Conservation (phyloP, 2,888 invertebrate genomes). For the Amaurobius ferox region DNA sequence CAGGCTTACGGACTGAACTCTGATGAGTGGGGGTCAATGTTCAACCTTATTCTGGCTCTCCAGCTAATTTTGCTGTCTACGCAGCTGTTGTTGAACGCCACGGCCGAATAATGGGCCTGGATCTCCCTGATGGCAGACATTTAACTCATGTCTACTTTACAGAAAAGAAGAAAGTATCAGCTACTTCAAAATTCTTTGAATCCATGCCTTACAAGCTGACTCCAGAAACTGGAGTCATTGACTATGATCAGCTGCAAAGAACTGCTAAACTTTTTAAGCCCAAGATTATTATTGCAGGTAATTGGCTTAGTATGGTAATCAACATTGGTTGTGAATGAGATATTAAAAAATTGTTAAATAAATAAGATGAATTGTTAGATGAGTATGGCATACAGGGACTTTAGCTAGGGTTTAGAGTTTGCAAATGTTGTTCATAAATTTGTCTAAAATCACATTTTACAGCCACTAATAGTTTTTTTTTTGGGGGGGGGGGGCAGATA, state of each 20-base stretch:
- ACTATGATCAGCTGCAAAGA: constrained; percentile 80
- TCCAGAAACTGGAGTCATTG: constrained; percentile 80
- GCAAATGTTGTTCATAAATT: too few relatives aligned
- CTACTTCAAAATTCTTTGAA: constrained; percentile 82
- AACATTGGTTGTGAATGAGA: too few relatives aligned
- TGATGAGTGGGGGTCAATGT: constrained; percentile 81
- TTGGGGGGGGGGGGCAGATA: too few relatives aligned
- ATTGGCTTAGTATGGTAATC: too few relatives aligned
- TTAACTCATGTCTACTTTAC: constrained; percentile 80
- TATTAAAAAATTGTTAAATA: too few relatives aligned
- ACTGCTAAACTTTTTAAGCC: constrained; percentile 81
- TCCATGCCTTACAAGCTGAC: constrained; percentile 81
- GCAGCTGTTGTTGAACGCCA: constrained; percentile 80
- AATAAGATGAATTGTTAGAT: too few relatives aligned
- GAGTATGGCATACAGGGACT: too few relatives aligned
- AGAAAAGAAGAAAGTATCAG: constrained; percentile 80
- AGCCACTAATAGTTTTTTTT: too few relatives aligned
- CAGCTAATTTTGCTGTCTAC: constrained; percentile 82
- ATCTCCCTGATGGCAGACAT: constrained; percentile 82
- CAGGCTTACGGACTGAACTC: constrained; percentile 80
- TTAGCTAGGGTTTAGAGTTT: too few relatives aligned
- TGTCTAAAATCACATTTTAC: too few relatives aligned
- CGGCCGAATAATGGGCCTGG: constrained; percentile 82
- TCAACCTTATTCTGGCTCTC: constrained; percentile 81
- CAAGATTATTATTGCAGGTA: constrained; percentile 81